Evolutionary conservation across 2,888 invertebrate genomes (phyloP), one percentile per base, ranked within the genome.

Genomic region (Andrena camellia): DNA sequence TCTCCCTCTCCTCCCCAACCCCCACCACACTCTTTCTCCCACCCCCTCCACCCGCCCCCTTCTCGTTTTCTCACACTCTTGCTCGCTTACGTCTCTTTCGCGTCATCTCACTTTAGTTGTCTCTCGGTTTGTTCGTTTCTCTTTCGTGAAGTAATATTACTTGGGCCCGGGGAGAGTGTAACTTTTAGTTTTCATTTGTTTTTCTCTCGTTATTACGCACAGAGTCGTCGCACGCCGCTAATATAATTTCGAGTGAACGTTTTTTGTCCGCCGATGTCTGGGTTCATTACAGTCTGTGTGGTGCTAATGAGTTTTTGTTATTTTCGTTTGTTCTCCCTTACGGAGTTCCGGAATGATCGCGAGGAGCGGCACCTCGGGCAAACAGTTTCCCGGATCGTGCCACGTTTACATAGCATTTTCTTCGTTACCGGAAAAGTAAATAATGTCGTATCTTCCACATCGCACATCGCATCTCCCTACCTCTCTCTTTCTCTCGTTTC

Each of bases 91-190:
- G 20, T 33, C 54, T 35, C 52, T 52, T 63, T 76, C 73, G 64
- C 57, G n/a, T 79, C 50, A 52, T 79, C 86, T 85, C 82, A 86
- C 76, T 84, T 71, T 67, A 76, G 50, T 80, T 68, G 80, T 70
- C 72, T 78, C 63, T 73, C 48, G 70, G 68, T 23, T 78, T 78
- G 59, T 60, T 59, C 31, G 26, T 70, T 74, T 81, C 72, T 74
- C 69, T 76, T 84, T 84, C 75, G 69, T 78, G 83, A 84, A 83
- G 81, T 81, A 93, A 93, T 92, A 91, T 92, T 92, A 92, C 91
- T 93, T 93, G 93, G 93, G 93, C 93, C 93, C 93, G 92, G 93
- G 92, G 92, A 93, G 91, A 93, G 91, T 93, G 92, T 90, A 90
- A 88, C 89, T 81, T 83, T 86, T 83, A 79, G 64, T 79, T 84